Base-by-base conservation (phyloP, 53 echinoderm and acorn worm genomes). In the Pentamera pediparva region DNA sequence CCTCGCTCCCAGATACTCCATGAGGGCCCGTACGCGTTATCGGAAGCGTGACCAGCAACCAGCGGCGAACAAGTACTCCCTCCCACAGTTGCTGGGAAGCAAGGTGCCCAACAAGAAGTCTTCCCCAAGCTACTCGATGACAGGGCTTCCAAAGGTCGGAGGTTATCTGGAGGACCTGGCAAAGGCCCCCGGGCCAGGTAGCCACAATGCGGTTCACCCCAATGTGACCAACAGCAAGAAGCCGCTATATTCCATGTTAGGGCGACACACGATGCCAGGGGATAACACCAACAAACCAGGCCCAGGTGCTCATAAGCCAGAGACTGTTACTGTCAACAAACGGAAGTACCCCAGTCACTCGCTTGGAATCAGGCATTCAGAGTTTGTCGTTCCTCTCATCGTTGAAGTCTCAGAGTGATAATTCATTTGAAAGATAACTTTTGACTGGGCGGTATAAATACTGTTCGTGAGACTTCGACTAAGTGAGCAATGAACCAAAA, bases 121-220 rank as follows among this genome's bases (percentile, higher is more conserved):
- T 28, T 72, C 76, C 28, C 75, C 98, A 1, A 98, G 98, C 63
- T 47, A 91, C 69, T 91, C 98, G 13, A 82, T 98, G 88, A 98
- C 88, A 12, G 87, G 81, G 0, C 83, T 91, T 8, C 88, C 98
- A 17, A 88, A 83, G 19, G 90, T 88, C 1, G 98, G 98, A 28
- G 82, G 98, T 22, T 98, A 98, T 71, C 72, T 98, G 20, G 88
- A 92, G 71, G 91, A 98, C 49, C 65, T 92, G 36, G 88, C 98
- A 34, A 98, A 98, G 73, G 81, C 91, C n/a, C 98, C 98, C 0
- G 98, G 98, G 3, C 98, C 98, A 24, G 91, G 98, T 2, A 85
- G 91, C 41, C 91, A 98, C 63, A 39, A 86, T 63, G 89, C 89
- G 2, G 79, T 89, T 5, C 81, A 83, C 32, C 98, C 98, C 13